Base-by-base conservation (phyloP, 2,797 vertebrate genomes). In the Molossus alvarezi region DNA sequence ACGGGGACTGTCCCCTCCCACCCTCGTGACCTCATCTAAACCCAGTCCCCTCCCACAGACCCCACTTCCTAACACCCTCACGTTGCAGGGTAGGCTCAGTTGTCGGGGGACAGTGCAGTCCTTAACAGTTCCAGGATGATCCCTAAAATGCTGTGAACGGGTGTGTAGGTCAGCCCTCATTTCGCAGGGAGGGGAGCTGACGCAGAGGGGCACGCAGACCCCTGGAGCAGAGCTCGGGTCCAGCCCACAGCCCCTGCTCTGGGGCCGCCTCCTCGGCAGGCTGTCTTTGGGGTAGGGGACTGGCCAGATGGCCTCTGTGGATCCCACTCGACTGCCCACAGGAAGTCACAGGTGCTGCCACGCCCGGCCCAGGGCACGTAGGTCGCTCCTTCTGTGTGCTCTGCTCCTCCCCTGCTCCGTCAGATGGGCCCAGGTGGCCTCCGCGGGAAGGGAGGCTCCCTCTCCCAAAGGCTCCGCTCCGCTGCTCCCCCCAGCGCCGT, bases 371-470 rank as follows among this genome's bases (percentile, higher is more conserved):
- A 45, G 41, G 41, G 41, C 41, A 45, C 41, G 41, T 3, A 45
- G 41, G 41, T 6, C 41, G 41, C 41, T 4, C 41, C 41, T 45
- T 45, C 41, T 45, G 41, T 45, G 41, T 6, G 41, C 41, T 45
- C 41, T 45, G 41, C 41, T 45, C 41, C 41, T 62, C 4, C 8
- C 5, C 1, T 7, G 29, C 41, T 64, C 0, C 9, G 11, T 62
- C 25, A n/a, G 10, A 15, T n/a, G 29, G 11, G 15, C 65, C 65
- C 21, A 3, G 1, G 11, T 20, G 9, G 88, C 9, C 45, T 62
- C 55, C 55, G 0, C 0, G 1, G 14, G 51, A 25, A 25, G 9
- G 33, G n/a, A 18, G 13, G 17, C 53, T 9, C 5, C 79, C 21
- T 77, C 53, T 60, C 58, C 25, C 11, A 23, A 83, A 60, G 73